These are phyloP conservation scores for Sminthurinus aureus DNA, from an alignment of 2,888 invertebrate genomes.

Conservation along the genomic window DNA sequence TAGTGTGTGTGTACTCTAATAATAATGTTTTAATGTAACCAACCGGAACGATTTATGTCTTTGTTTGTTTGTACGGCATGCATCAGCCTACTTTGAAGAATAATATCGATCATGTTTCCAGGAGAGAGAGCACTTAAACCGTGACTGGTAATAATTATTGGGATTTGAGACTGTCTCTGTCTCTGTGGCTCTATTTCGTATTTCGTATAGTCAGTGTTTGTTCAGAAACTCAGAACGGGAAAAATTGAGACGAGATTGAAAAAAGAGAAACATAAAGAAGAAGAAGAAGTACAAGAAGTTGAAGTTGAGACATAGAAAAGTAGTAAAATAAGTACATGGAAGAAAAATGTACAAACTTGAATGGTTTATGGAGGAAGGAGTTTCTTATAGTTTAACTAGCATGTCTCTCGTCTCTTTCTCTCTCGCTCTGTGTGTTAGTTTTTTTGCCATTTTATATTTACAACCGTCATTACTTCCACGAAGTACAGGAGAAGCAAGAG, in stretches of 20 bases:
- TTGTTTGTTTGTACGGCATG: constrained; percentile 18
- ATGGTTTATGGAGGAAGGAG: constrained; percentile 7
- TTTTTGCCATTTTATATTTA: constrained; percentile 26
- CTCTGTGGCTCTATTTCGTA: no score
- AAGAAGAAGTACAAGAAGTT: not conserved
- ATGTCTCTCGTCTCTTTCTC: not conserved
- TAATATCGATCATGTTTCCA: constrained; percentile 38
- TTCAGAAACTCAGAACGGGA: not conserved
- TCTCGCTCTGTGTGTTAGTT: no score
- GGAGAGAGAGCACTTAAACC: constrained; percentile 25
- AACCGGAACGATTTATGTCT: constrained; percentile 32
- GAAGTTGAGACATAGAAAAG: not conserved
- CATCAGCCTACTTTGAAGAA: constrained; percentile 22
- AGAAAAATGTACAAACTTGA: not conserved
- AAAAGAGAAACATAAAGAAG: constrained; percentile 9
- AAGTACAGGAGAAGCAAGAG: not conserved
- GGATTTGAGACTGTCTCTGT: constrained; percentile 7
- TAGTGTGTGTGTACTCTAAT: constrained; percentile 2
- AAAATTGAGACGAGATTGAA: not conserved
- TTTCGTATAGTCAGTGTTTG: no score
- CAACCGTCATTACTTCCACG: constrained; percentile 25
- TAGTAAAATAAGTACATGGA: not conserved
- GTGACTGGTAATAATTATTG: constrained; percentile 37
- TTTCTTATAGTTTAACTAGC: not conserved
- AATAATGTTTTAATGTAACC: constrained; percentile 36